phyloP scores from a whole-genome alignment of 2,797 vertebrate species.

The Manis pentadactyla region DNA sequence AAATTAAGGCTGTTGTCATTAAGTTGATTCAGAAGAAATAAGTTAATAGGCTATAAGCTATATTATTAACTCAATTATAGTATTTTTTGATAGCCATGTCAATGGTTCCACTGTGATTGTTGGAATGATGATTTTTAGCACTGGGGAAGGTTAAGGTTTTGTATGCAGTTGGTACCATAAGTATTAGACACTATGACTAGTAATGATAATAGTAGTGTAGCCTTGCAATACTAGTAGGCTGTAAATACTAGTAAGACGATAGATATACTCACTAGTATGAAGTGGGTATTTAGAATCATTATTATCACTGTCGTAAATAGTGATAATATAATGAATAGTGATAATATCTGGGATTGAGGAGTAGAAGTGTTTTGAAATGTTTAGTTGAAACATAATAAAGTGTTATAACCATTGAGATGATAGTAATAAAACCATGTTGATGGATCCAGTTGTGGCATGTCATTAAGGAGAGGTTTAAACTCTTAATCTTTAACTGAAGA shows the following conservation, averaged over 20 bases:
- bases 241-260: too few species aligned
- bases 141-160: neutral
- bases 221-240: too few species aligned
- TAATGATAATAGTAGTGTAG: neutral
- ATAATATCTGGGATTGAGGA: neutral
- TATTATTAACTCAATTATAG: neutral
- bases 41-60: neutral
- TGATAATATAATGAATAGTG: too few species aligned
- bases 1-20: neutral
- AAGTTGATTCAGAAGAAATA: neutral
- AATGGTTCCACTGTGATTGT: neutral
- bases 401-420: neutral
- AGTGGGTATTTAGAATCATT: too few species aligned
- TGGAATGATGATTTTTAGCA: neutral
- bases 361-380: neutral
- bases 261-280: too few species aligned
- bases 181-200: neutral
- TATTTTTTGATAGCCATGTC: neutral
- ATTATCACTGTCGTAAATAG: too few species aligned
- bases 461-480: neutral
- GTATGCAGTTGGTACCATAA: neutral
- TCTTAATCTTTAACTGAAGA: neutral
- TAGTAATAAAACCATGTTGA: too few species aligned
- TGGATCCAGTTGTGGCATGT: neutral
- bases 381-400: neutral